phyloP scores from a whole-genome alignment of 2,113 vertebrate species.

The Sorex fumeus region DNA sequence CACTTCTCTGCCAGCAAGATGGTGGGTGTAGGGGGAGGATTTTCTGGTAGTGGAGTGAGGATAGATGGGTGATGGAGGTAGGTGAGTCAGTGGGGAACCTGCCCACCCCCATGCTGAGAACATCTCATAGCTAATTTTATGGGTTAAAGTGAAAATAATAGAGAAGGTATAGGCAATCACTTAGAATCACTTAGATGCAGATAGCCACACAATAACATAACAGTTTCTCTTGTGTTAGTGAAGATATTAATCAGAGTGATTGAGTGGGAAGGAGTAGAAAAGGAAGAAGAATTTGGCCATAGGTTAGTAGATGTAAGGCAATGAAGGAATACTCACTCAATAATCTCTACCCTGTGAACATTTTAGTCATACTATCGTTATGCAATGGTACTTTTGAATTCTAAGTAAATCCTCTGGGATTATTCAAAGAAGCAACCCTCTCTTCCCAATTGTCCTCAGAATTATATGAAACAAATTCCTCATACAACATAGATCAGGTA shows the following conservation, averaged over 20 bases:
- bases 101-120: too few species aligned
- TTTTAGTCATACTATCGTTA: slow-evolving; percentile 30
- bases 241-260: neutral
- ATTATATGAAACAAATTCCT: slow-evolving; percentile 31
- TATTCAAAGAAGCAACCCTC: neutral
- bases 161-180: slow-evolving; percentile 21
- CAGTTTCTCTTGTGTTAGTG: slow-evolving; percentile 8
- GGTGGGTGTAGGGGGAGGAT: too few species aligned
- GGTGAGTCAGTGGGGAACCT: too few species aligned
- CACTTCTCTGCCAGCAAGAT: too few species aligned
- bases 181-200: neutral
- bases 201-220: neutral
- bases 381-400: slow-evolving; percentile 48
- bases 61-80: too few species aligned
- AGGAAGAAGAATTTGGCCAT: neutral
- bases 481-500: slow-evolving; percentile 58
- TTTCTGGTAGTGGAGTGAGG: too few species aligned
- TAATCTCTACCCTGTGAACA: slow-evolving; percentile 22
- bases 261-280: neutral
- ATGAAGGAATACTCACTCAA: neutral
- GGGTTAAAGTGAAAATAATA: slow-evolving; percentile 5
- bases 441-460: slow-evolving; percentile 36
- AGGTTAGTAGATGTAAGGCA: neutral
- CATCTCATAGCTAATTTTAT: neutral
- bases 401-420: neutral